A percentile compares a stretch with the other conserved stretches of the same genome.
Conservation (phyloP, 2,888 invertebrate species). For the Hetaerina titia region DNA sequence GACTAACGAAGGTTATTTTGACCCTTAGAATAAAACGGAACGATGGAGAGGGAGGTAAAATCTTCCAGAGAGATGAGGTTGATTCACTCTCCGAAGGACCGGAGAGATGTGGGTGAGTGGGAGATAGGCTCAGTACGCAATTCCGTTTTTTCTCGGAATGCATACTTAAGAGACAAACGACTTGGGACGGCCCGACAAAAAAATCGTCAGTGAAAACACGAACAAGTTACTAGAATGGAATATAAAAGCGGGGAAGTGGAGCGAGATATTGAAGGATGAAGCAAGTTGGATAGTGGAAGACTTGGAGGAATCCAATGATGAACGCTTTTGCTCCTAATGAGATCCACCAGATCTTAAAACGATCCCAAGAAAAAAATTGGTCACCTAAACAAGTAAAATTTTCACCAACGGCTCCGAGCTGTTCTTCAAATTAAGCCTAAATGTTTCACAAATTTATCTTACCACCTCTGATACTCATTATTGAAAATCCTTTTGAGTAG, state of each 20-base stretch:
- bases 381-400: too few relatives aligned
- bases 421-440: too few relatives aligned
- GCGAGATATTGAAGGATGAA: not conserved
- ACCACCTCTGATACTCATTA: too few relatives aligned
- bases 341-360: not conserved
- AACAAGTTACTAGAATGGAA: not conserved
- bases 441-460: too few relatives aligned
- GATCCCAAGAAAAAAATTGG: not conserved
- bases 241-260: not conserved
- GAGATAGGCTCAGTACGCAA: not conserved
- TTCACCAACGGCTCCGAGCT: too few relatives aligned
- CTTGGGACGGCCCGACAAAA: not conserved
- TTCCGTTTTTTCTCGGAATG: not conserved
- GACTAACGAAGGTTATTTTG: slow-evolving; percentile 1
- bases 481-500: too few relatives aligned
- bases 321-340: not conserved
- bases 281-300: not conserved
- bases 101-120: not conserved
- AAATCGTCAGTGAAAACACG: not conserved
- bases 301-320: not conserved
- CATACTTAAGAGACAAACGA: not conserved
- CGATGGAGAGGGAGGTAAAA: not conserved
- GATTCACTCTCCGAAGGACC: not conserved
- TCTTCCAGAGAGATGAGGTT: not conserved
- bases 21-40: not conserved